These are phyloP conservation scores for Sphaerodactylus townsendi DNA, from an alignment of 2,113 vertebrate species.

Conservation along the genomic window DNA sequence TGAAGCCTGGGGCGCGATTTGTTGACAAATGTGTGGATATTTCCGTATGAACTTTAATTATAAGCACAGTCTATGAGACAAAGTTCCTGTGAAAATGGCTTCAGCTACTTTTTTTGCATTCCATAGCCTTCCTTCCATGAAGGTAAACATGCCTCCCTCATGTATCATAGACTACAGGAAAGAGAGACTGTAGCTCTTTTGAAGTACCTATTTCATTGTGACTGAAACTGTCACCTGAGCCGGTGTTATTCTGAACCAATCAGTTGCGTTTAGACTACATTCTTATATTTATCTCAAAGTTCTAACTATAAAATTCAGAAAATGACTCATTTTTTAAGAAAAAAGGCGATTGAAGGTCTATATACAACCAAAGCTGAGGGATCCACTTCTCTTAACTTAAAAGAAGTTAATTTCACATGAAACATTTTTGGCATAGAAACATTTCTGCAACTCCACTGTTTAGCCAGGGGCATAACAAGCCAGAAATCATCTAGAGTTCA, in stretches of 20 bases:
- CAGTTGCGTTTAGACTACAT: not conserved
- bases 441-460: conserved; percentile 1
- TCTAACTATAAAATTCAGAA: conserved; percentile 23
- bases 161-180: not conserved
- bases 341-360: not conserved
- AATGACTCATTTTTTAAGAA: not conserved
- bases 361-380: conserved; percentile 3
- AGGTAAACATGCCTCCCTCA: not conserved
- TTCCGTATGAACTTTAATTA: not conserved
- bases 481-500: not conserved
- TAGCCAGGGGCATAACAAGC: not conserved
- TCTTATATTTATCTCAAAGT: not conserved
- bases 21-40: not conserved
- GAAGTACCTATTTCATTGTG: not conserved
- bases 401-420: conserved; percentile 38
- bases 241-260: not conserved
- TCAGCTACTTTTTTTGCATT: not conserved
- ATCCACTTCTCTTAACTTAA: conserved; percentile 47
- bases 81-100: not conserved
- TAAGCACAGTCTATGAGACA: not conserved
- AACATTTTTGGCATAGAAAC: conserved; percentile 42
- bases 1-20: no score
- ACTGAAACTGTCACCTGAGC: not conserved
- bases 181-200: not conserved
- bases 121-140: not conserved